Base-by-base conservation (phyloP, 2,888 invertebrate genomes). In the Craniophora ligustri region DNA sequence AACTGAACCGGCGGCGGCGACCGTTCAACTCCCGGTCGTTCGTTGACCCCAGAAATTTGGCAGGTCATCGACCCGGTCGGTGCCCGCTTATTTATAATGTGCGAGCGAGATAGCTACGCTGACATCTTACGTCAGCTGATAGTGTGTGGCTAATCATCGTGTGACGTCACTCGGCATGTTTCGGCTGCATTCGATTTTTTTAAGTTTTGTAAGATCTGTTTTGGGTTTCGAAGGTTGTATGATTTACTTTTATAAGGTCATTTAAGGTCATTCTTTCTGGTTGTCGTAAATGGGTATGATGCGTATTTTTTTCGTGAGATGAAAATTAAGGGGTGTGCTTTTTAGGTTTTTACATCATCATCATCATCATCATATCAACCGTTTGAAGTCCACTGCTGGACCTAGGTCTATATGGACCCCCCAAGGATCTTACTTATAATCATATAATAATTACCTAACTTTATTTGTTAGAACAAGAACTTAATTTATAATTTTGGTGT, bases 31-130 rank as follows among this genome's bases (percentile, higher is more conserved):
- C 56, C 55, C 85, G 90, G 87, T 82, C 89, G 91, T 86, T 84
- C 91, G 75, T 79, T 85, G 86, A 87, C 82, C 89, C 76, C 72
- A 67, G 75, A 86, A 85, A 80, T 90, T 89, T 85, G 86, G 88
- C 84, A 73, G 91, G 80, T 88, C 90, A 76, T 50, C 65, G 86
- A 67, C 86, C 88, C 79, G 82, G 82, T 78, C 84, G 79, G 63
- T 84, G 86, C 75, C 85, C 85, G 84, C 68, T 61, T 72, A 78
- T 74, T 78, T 81, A 79, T 73, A 61, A 73, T 73, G 81, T 77
- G 80, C 75, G 82, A 84, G 72, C 34, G 70, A 57, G 72, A 69
- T 6, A 2, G 21, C 15, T 7, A 10, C 8, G 46, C n/a, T 47
- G 48, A 46, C 62, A 55, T 44, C 61, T 64, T 69, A 72, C 72